Base-by-base conservation (phyloP, 2,797 vertebrate species). In the Catostomus latipinnis region DNA sequence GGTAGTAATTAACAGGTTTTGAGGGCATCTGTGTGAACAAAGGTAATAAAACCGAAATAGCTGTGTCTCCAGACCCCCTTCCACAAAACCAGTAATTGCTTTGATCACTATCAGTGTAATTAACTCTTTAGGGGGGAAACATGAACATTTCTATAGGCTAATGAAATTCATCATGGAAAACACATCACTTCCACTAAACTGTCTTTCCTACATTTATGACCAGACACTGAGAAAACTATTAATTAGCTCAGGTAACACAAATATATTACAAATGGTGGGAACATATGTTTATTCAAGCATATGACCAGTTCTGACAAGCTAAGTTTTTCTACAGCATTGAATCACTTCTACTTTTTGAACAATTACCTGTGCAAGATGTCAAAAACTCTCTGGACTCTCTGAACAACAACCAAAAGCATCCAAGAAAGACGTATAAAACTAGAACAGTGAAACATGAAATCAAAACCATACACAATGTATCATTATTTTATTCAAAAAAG, bases 71-170 rank as follows among this genome's bases (percentile, higher is more conserved):
- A 69, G 13, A 11, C 69, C 61, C 46, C 62, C 48, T 34, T 34
- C 34, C 71, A 49, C 49, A 54, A 71, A 75, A 82, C 11, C 63
- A 76, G 50, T 62, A 48, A 13, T 66, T 43, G 46, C 80, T 65
- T 63, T 87, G 90, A 91, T 91, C 85, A 71, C 86, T 92, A 92
- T 91, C 89, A 83, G 82, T 16, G 10, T 16, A 60, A 14, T 65
- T 60, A 88, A 83, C 86, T 86, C 88, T 85, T 78, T 0, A 8
- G 79, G 69, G 80, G 82, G 66, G 34, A 34, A 76, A 68, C 74
- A 84, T 56, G 76, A 80, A 73, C 88, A 82, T 57, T 57, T 72
- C 61, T 65, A 57, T 2, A 73, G 52, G 53, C 70, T 58, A 72
- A 58, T 65, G 34, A 22, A 49, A 81, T 34, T 69, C 60, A 54